Evolutionary conservation across 30 jellyfish, hydroid and myxozoan genomes (phyloP), one percentile per base, ranked within the genome.

Genomic region (Aurelia coerulea): DNA sequence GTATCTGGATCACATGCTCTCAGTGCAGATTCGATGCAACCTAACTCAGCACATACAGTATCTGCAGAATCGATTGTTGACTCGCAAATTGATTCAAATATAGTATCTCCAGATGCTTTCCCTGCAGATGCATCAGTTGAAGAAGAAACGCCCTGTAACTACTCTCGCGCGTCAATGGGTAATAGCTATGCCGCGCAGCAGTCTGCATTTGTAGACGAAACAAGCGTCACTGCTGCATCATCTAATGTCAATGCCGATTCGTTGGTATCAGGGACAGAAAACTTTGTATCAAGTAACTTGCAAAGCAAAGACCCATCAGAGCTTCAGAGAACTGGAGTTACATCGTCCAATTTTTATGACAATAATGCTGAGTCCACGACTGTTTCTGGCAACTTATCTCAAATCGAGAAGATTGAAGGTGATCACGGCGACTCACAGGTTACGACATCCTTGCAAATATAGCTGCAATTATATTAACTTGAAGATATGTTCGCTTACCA

Each of bases 191-290:
- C 74, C 3, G 88, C 77, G 12, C 79, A 74, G 29, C 93, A 84
- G 42, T 75, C 82, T 31, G 84, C 86, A 35, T 31, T 54, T n/a
- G 75, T 32, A 34, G 84, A 71, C 63, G 93, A 62, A 1, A 19
- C 93, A 7, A 77, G 65, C 60, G 39, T 73, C 39, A 51, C 66
- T 10, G 41, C 88, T 15, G 93, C 79, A 18, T 58, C 86, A 16
- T 83, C 92, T 13, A 51, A 69, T 64, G 35, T 64, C 10, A 66
- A 65, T 54, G 60, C 42, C n/a, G 93, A 84, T 41, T 68, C 87
- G 32, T 84, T 84, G 14, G 93, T 84, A 60, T 73, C 93, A 10
- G 93, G 93, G 46, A 84, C 93, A n/a, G 93, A 84, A 66, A 84
- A 84, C 88, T 71, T 73, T 33, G 86, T 74, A 2, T 49, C 93